Evolutionary conservation across 2,113 vertebrate species (phyloP).

Genomic region (Melanerpes formicivorus): DNA sequence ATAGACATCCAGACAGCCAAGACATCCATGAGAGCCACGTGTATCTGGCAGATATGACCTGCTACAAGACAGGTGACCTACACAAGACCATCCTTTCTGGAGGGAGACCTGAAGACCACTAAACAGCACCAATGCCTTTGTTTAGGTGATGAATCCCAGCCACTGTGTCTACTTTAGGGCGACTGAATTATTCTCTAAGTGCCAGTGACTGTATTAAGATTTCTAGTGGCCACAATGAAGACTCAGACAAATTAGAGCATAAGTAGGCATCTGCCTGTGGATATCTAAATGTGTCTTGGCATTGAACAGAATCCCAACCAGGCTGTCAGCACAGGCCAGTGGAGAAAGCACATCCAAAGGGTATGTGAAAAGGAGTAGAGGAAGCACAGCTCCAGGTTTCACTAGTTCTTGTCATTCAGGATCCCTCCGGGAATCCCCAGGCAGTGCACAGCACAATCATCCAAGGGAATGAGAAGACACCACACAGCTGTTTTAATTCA

Average conservation of each 20-base stretch:
- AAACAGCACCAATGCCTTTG: not conserved
- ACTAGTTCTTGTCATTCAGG: not conserved
- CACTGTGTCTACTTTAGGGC: rapidly evolving
- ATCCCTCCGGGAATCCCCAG: not conserved
- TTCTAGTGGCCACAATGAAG: not conserved
- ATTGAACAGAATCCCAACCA: not conserved
- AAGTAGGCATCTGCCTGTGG: not conserved
- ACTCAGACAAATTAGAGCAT: not conserved
- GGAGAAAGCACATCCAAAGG: not conserved
- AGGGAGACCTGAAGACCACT: not conserved
- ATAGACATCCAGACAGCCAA: not conserved
- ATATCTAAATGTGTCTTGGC: not conserved
- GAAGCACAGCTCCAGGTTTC: not conserved
- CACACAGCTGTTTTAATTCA: not conserved
- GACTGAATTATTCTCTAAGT: not conserved
- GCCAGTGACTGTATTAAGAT: not conserved
- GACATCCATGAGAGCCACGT: not conserved
- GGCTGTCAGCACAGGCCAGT: not conserved
- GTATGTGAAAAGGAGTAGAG: not conserved
- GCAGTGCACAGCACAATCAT: not conserved
- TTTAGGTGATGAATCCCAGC: not conserved
- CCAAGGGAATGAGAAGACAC: not conserved
- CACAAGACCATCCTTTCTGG: not conserved
- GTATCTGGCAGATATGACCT: not conserved
- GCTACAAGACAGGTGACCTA: not conserved